phyloP scores from a whole-genome alignment of 2,113 vertebrate species.

The Thalassarche chlororhynchos region DNA sequence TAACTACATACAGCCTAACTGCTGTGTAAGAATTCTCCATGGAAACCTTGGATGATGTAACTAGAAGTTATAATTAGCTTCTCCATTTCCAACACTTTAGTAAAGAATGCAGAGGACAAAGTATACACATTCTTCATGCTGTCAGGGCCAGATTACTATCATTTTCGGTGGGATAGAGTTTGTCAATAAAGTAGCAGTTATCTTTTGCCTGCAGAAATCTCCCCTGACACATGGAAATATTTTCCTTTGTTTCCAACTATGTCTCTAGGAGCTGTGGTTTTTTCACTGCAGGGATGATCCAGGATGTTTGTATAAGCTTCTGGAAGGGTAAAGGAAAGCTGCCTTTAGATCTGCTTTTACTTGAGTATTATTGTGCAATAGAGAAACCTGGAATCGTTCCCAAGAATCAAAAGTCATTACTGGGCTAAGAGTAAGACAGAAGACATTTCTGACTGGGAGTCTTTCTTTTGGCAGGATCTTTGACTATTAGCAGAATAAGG shows the following conservation, averaged over 20 bases:
- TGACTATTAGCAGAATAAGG: background rate
- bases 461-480: background rate
- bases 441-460: background rate
- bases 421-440: background rate
- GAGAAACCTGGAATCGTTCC: background rate
- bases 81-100: background rate
- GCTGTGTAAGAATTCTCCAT: background rate
- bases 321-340: constrained; percentile 9
- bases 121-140: background rate
- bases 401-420: background rate
- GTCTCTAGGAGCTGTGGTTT: background rate
- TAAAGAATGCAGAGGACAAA: background rate
- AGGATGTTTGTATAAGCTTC: constrained; percentile 19
- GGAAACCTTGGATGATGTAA: constrained; percentile 12
- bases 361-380: background rate
- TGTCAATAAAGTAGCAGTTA: constrained; percentile 42
- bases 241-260: background rate
- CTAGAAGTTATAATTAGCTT: constrained; percentile 10
- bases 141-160: background rate
- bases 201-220: constrained; percentile 40
- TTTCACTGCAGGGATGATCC: constrained; percentile 2
- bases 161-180: background rate
- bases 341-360: constrained; percentile 1
- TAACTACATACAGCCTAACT: background rate
- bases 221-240: background rate